Evolutionary conservation across 2,113 vertebrate genomes (phyloP).

Genomic region (Erinaceus europaeus): DNA sequence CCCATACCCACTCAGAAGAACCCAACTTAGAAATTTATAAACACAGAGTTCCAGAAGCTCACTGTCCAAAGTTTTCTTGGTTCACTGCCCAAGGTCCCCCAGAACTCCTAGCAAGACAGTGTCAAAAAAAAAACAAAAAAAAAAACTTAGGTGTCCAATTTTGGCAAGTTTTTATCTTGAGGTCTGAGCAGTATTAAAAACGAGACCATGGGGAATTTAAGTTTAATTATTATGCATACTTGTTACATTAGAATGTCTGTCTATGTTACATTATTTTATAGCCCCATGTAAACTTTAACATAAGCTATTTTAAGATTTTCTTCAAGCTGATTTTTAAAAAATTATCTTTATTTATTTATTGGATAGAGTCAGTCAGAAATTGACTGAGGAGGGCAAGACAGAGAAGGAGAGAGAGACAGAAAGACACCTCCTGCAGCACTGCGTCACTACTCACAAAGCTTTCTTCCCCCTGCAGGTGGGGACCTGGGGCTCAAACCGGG

Average conservation of each 20-base stretch:
- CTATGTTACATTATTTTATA: slow-evolving; percentile 10
- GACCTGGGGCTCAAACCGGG: too few relatives aligned
- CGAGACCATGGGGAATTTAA: neutral
- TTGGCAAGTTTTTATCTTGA: neutral
- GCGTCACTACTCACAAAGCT: too few relatives aligned
- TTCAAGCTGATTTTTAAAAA: slow-evolving; percentile 28
- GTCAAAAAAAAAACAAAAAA: too few relatives aligned
- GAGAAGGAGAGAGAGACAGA: too few relatives aligned
- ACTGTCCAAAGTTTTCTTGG: neutral
- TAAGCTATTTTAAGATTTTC: neutral
- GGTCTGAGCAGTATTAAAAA: neutral
- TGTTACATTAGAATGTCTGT: neutral
- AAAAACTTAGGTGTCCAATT: neutral
- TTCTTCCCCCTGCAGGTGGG: too few relatives aligned
- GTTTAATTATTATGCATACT: neutral
- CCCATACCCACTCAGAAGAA: neutral
- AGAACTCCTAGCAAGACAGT: neutral
- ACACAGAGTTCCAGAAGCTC: neutral
- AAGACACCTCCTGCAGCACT: too few relatives aligned
- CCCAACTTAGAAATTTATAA: fast-evolving
- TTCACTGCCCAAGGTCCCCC: fast-evolving
- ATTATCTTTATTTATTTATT: too few relatives aligned
- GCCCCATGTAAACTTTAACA: neutral
- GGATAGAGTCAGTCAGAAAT: too few relatives aligned
- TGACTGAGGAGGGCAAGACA: too few relatives aligned